Percentiles rank a stretch among this genome's conserved stretches.
Conservation (phyloP, 2,888 invertebrate species). For the Heliconius ismenius region DNA sequence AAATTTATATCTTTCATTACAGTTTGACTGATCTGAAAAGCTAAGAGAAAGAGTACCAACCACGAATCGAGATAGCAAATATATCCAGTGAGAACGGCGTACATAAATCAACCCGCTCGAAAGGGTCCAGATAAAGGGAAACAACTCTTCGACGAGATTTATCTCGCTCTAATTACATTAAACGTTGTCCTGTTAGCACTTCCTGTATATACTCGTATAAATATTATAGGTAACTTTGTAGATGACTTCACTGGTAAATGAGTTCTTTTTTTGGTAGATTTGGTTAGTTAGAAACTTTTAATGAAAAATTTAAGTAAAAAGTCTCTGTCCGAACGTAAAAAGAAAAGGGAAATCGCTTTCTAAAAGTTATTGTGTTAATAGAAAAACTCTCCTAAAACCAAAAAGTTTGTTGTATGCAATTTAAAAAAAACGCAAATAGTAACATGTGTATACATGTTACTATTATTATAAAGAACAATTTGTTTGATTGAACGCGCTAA, state of each 20-base stretch:
- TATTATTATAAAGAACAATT: no score
- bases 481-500: no score
- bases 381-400: background rate
- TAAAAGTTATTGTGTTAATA: background rate
- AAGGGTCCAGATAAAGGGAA: slow-evolving; percentile 65
- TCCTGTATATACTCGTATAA: background rate
- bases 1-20: slow-evolving; percentile 5
- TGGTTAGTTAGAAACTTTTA: background rate
- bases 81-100: slow-evolving; percentile 4
- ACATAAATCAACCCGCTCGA: slow-evolving; percentile 55
- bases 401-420: no score
- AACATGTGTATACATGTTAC: no score
- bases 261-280: background rate
- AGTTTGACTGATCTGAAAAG: background rate
- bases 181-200: slow-evolving; percentile 43
- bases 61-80: slow-evolving; percentile 13
- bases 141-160: slow-evolving; percentile 62
- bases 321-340: background rate
- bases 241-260: background rate
- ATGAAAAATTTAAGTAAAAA: background rate
- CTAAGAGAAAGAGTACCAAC: slow-evolving; percentile 3
- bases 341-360: background rate
- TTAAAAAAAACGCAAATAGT: no score
- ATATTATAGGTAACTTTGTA: background rate
- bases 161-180: slow-evolving; percentile 65